phyloP scores from a whole-genome alignment of 37 sponge, comb jelly and placozoan genomes.

The Tethya wilhelma region DNA sequence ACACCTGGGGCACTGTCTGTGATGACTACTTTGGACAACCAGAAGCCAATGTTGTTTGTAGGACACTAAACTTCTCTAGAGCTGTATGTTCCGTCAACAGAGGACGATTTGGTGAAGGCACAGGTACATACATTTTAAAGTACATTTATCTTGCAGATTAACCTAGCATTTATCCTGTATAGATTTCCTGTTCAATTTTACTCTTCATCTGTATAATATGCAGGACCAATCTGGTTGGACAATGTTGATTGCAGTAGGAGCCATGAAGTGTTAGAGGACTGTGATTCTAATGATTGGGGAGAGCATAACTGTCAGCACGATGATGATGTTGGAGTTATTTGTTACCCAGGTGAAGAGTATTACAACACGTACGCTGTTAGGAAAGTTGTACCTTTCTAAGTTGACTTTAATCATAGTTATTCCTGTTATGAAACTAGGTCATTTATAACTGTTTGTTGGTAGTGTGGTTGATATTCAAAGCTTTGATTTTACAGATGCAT shows the following conservation, averaged over 20 bases:
- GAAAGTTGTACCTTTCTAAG: too few relatives aligned
- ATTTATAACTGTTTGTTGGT: too few relatives aligned
- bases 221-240: slow-evolving; percentile 46
- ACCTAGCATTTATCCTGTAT: not conserved
- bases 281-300: slow-evolving; percentile 36
- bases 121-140: not conserved
- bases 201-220: too few relatives aligned
- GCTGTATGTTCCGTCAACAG: slow-evolving; percentile 5
- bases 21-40: slow-evolving; percentile 4
- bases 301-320: slow-evolving; percentile 34
- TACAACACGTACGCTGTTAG: not conserved
- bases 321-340: slow-evolving; percentile 34
- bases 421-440: too few relatives aligned
- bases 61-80: slow-evolving; percentile 2
- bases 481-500: not conserved
- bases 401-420: too few relatives aligned
- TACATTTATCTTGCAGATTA: not conserved
- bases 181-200: not conserved
- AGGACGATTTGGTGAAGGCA: slow-evolving; percentile 18
- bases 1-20: slow-evolving; percentile 42
- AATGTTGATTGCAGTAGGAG: slow-evolving; percentile 8
- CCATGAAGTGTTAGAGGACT: slow-evolving; percentile 19
- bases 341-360: slow-evolving; percentile 16
- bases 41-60: slow-evolving; percentile 19
- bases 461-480: too few relatives aligned